phyloP scores from a whole-genome alignment of 2,113 vertebrate species.

The Caracal caracal region DNA sequence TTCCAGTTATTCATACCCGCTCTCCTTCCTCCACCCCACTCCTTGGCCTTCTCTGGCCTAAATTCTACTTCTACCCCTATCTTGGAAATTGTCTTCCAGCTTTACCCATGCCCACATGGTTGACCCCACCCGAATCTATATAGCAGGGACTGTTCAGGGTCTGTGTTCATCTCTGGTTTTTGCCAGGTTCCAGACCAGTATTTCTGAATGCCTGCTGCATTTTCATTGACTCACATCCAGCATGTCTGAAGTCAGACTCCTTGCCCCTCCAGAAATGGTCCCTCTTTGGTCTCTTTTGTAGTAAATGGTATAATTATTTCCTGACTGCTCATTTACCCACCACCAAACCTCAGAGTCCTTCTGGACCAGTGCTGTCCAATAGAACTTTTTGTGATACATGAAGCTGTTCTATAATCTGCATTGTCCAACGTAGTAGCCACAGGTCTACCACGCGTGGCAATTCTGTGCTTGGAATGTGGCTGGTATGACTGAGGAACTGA shows the following conservation, averaged over 20 bases:
- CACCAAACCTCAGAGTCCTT: background rate
- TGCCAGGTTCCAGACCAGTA: background rate
- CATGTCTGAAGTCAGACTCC: background rate
- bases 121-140: background rate
- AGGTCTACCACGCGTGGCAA: fast-evolving
- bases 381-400: background rate
- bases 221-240: fast-evolving
- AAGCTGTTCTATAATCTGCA: too few relatives aligned
- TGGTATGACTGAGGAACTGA: background rate
- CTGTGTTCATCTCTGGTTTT: background rate
- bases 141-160: too few relatives aligned
- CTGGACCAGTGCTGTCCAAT: too few relatives aligned
- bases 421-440: fast-evolving
- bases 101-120: background rate
- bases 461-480: background rate
- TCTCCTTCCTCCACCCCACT: background rate
- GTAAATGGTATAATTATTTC: background rate
- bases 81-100: background rate
- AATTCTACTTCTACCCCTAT: background rate
- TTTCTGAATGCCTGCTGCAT: background rate
- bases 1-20: too few relatives aligned
- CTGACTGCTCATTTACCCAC: background rate
- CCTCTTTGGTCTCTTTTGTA: background rate
- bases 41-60: background rate
- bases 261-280: background rate